Conservation (phyloP, 2,797 vertebrate species). For the Tolypeutes matacus region DNA sequence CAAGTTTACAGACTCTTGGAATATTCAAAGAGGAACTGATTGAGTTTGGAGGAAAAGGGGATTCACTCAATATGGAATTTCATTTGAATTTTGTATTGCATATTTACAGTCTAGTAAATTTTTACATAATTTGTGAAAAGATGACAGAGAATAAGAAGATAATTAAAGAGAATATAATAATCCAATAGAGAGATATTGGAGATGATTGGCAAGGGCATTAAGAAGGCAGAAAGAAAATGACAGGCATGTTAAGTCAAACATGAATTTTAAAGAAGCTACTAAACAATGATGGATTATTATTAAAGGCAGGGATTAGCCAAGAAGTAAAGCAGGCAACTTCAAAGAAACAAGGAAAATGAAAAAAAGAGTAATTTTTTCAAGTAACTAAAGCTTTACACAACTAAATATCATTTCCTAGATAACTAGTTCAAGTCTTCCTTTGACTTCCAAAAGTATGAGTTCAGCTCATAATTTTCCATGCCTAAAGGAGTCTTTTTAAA, state of each 20-base stretch:
- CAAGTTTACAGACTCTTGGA: background rate
- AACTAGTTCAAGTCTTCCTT: background rate
- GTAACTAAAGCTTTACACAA: conserved; percentile 4
- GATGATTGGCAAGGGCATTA: conserved; percentile 70
- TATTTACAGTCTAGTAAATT: conserved; percentile 74
- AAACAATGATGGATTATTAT: conserved; percentile 74
- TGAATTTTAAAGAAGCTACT: conserved; percentile 75
- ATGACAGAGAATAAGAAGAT: conserved; percentile 76
- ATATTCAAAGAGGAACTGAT: background rate
- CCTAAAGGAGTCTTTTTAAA: background rate
- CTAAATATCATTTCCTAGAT: background rate
- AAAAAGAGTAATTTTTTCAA: background rate
- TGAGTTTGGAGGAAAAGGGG: conserved; percentile 34
- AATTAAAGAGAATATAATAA: conserved; percentile 67
- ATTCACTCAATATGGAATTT: conserved; percentile 2
- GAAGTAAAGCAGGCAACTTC: conserved; percentile 73
- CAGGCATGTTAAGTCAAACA: conserved; percentile 72
- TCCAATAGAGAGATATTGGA: conserved; percentile 57
- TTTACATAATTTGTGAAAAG: conserved; percentile 80
- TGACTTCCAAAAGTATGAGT: background rate
- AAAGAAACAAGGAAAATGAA: conserved; percentile 62
- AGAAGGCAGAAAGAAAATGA: conserved; percentile 81
- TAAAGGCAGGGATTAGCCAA: conserved; percentile 65
- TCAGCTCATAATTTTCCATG: background rate
- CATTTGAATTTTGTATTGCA: conserved; percentile 17